Evolutionary conservation across 2,888 invertebrate genomes (phyloP).

Genomic region (Campopleginae sp.): DNA sequence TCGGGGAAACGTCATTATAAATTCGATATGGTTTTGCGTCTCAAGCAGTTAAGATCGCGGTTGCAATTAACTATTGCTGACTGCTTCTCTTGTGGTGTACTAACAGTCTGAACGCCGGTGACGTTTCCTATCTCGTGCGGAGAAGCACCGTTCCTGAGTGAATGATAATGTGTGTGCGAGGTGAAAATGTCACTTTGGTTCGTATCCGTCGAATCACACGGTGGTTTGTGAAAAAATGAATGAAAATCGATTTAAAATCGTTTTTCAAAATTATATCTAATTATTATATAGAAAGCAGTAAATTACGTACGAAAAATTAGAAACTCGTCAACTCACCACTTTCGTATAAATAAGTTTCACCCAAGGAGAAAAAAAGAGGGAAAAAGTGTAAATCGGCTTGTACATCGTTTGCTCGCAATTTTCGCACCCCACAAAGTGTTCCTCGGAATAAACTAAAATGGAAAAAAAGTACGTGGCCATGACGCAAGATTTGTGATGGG

Average conservation of each 20-base stretch:
- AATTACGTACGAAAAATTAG: neutral
- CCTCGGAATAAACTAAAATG: slow-evolving; percentile 1
- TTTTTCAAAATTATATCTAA: neutral
- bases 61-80: slow-evolving; percentile 46
- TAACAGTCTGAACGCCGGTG: slow-evolving; percentile 41
- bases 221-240: neutral
- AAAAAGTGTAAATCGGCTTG: neutral
- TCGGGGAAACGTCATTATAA: neutral
- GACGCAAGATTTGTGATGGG: slow-evolving; percentile 7
- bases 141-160: neutral
- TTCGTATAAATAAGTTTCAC: neutral
- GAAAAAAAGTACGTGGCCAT: neutral
- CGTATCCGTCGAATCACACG: neutral
- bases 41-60: slow-evolving; percentile 35
- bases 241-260: neutral
- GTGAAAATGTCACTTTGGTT: slow-evolving; percentile 2
- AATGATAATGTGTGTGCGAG: slow-evolving; percentile 7
- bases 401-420: neutral
- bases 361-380: neutral
- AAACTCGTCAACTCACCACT: neutral
- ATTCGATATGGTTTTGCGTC: neutral
- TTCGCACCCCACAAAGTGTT: neutral
- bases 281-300: too few relatives aligned
- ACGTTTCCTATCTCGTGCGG: slow-evolving; percentile 11
- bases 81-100: slow-evolving; percentile 37